Evolutionary conservation across 1,140 invertebrate species (phyloP).

Genomic region (Pseudomyrmex sp.): DNA sequence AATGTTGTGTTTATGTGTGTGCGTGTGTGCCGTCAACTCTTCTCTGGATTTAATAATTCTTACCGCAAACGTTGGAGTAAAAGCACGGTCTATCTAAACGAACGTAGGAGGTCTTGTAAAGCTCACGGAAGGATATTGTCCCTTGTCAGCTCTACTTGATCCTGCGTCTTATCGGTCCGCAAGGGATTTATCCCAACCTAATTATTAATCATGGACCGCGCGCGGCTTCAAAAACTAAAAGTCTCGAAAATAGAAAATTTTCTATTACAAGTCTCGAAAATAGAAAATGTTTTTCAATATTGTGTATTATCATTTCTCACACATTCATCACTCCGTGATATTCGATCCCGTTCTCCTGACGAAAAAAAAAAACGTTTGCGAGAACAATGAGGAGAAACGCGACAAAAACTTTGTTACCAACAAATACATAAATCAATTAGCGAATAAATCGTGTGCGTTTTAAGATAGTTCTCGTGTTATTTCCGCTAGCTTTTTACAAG

Average conservation of each 20-base stretch:
- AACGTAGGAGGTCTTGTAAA: constrained; percentile 22
- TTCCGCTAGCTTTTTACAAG: constrained; percentile 13
- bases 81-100: constrained; percentile 26
- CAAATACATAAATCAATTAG: constrained; percentile 29
- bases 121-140: constrained; percentile 32
- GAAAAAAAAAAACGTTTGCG: constrained; percentile 3
- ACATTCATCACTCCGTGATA: not conserved
- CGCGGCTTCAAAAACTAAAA: constrained; percentile 6
- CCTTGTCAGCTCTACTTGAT: constrained; percentile 30
- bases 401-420: not conserved
- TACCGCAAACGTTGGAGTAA: constrained; percentile 17
- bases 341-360: constrained; percentile 10
- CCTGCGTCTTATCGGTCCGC: constrained; percentile 26
- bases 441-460: not conserved
- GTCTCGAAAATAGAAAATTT: constrained; percentile 23
- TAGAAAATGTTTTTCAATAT: not conserved
- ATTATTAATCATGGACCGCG: constrained; percentile 38
- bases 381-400: not conserved
- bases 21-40: not conserved
- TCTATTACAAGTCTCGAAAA: not conserved
- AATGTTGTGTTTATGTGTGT: not conserved
- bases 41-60: constrained; percentile 36
- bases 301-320: no score
- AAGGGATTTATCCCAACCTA: constrained; percentile 32
- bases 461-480: not conserved